Base-by-base conservation (phyloP, 2,888 invertebrate species). In the Agrochola lychnidis region DNA sequence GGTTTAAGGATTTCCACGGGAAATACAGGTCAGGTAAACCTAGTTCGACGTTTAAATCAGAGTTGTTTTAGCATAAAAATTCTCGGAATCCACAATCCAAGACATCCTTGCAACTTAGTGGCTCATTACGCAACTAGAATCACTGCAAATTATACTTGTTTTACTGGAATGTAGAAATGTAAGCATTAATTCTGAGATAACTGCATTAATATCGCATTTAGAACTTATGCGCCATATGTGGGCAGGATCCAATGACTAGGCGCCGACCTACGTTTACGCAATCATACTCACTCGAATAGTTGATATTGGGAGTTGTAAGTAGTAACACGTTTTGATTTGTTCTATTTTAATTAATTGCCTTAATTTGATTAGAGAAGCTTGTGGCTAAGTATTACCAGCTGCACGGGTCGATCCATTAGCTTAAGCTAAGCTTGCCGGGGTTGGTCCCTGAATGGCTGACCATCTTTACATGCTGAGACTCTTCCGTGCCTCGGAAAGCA, bases 151-250 rank as follows among this genome's bases (percentile, higher is more conserved):
- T 72, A 89, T 86, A 89, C 88, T 84, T 66, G 91, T 91, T 90
- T 86, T 84, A 86, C 88, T 87, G 92, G 93, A 94, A 95, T 94
- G 93, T 90, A 90, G 88, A 90, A 89, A 88, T 81, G 79, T 83
- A 73, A 79, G 69, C 76, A 86, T 88, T 85, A 85, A 87, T 86
- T 84, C 78, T 80, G 77, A 84, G 86, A 88, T 87, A 89, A 90
- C 90, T 91, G 92, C 90, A 94, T 94, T 93, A 94, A 93, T 83
- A 89, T 90, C 87, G 75, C 91, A 92, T 92, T 92, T 89, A 89
- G 71, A 77, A 76, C 85, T 83, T 85, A 82, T 83, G 79, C 71
- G 85, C 76, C 83, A 84, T 79, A 86, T 78, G 86, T 83, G 74
- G 84, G 73, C 73, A 84, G 80, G 76, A 76, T 77, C 69, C 62